Evolutionary conservation across 1,140 invertebrate genomes (phyloP), one percentile per base, ranked within the genome.

Genomic region (Phymastichus coffea): DNA sequence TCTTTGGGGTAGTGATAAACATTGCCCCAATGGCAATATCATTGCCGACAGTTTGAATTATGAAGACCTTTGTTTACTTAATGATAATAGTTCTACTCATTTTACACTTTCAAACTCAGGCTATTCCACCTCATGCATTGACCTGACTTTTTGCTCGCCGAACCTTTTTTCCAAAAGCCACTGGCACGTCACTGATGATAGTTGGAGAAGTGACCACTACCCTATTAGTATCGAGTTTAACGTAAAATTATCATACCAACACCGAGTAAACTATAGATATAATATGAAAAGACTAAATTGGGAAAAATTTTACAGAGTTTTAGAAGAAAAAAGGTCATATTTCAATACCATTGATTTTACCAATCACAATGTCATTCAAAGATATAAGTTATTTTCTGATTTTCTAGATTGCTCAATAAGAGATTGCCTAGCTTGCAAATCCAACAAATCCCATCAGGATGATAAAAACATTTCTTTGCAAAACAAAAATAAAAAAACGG

Each of bases 161-260:
- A 30, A 58, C 2, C 17, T 44, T 26, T 20, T 17, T 9, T 22
- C 57, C n/a, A 35, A 26, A 2, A 20, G 26, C 12, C 22, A 62
- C 60, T 44, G 66, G 61, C 0, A 3, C 8, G 61, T 63, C 4
- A 4, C 48, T 4, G 57, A 64, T 0, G 63, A 63, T 35, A 25
- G 48, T 10, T 67, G 61, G 63, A n/a, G n/a, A n/a, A n/a, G n/a
- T n/a, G n/a, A n/a, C n/a, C n/a, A n/a, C n/a, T n/a, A n/a, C n/a
- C n/a, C n/a, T n/a, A n/a, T n/a, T n/a, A n/a, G n/a, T n/a, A n/a
- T n/a, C n/a, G n/a, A n/a, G n/a, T n/a, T n/a, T n/a, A n/a, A n/a
- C n/a, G n/a, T n/a, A n/a, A n/a, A n/a, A n/a, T n/a, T n/a, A n/a
- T n/a, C n/a, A n/a, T n/a, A n/a, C n/a, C n/a, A n/a, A n/a, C n/a